Percentiles rank a stretch among this genome's conserved stretches.
Evolutionary conservation across 2,113 vertebrate species (phyloP).

Genomic region (Cyanocitta stelleri): DNA sequence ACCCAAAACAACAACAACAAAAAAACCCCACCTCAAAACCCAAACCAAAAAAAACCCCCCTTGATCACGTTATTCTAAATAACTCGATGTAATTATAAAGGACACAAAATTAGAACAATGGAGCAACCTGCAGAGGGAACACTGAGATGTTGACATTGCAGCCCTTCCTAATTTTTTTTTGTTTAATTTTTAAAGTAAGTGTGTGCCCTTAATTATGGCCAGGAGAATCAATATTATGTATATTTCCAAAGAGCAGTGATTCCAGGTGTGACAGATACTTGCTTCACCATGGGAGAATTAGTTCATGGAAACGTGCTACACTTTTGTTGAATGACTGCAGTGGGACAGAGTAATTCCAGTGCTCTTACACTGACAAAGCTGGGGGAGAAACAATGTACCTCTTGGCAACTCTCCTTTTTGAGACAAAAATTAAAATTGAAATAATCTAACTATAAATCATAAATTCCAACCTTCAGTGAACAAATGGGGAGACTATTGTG

Average conservation of each 20-base stretch:
- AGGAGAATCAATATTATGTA: background rate
- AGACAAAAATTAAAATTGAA: background rate
- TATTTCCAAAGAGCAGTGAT: background rate
- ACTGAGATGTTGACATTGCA: background rate
- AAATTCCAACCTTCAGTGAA: background rate
- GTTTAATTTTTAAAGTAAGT: background rate
- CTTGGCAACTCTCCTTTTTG: background rate
- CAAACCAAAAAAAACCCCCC: accelerated
- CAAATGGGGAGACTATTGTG: background rate
- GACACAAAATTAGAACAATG: background rate
- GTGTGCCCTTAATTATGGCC: background rate
- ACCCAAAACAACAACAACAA: background rate
- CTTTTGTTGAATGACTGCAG: background rate
- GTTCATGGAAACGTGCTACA: accelerated
- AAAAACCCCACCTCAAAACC: accelerated
- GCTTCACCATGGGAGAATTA: accelerated
- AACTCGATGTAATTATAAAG: background rate
- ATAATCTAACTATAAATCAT: background rate
- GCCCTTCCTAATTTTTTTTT: accelerated
- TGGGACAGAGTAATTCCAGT: background rate
- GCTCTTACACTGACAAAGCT: background rate
- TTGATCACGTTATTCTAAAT: background rate
- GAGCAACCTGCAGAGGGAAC: background rate
- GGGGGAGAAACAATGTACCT: background rate
- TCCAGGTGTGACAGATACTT: background rate